Evolutionary conservation across 23 tunicate species (phyloP), one percentile per base, ranked within the genome.

Genomic region (Botrylloides violaceus): DNA sequence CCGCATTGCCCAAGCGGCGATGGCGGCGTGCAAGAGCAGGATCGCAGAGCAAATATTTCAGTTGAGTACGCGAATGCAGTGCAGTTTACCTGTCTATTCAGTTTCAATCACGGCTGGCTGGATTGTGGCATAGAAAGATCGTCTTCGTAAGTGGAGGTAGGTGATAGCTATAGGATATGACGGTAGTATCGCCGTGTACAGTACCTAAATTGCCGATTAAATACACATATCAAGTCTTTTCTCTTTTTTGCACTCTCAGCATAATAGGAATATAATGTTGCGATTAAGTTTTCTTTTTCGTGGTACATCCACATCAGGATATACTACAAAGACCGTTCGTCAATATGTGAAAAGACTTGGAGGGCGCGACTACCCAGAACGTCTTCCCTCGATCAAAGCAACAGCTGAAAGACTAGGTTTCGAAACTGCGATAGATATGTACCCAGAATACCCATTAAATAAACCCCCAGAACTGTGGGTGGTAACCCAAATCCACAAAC

Each of bases 391-490:
- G 7, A 68, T 68, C 26, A 28, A 43, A 32, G 74, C 36, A 43
- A 68, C 74, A 4, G 74, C 74, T 4, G 19, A 68, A 68, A 39
- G 74, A 37, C 47, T 68, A 5, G 74, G 74, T 55, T 87, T 87
- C 64, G 65, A 57, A 29, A 77, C 76, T n/a, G 70, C 70, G 0
- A 43, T 58, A 20, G 96, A 87, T 29, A 87, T 87, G 96, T 87
- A 87, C 53, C 96, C 96, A 28, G 79, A 70, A 5, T 87, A 87
- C 32, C 87, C 96, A n/a, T 57, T 81, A 15, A 79, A 87, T 7
- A 82, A 80, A 55, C 96, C 96, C 12, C 83, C 87, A 1, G 81
- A 81, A 49, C 47, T 87, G 7, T 87, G 96, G 96, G 61, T 87
- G 83, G 38, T 87, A 3, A 65, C 79, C n/a, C 96, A 87, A 55